Conservation (phyloP, 2,113 vertebrate genomes). For the Andinoacara biseriatus region DNA sequence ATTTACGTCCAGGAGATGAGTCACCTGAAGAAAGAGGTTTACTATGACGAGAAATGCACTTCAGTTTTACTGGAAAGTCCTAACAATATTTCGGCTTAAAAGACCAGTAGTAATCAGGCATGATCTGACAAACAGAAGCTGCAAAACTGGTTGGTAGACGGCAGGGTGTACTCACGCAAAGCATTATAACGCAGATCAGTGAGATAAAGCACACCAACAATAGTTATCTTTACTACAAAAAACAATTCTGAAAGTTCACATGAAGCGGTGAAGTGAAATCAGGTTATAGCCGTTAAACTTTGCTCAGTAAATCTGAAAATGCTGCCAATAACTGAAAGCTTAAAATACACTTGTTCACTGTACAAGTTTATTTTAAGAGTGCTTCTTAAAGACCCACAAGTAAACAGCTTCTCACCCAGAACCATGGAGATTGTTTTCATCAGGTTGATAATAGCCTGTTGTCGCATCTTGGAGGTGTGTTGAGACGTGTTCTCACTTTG, state of each 20-base stretch:
- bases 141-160: slow-evolving; percentile 42
- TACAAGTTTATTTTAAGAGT: background rate
- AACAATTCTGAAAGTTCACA: background rate
- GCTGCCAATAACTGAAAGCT: background rate
- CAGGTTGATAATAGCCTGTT: slow-evolving; percentile 86
- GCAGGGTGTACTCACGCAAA: background rate
- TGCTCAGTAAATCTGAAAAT: background rate
- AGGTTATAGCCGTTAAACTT: background rate
- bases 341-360: too few relatives aligned
- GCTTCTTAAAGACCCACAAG: background rate
- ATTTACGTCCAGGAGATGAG: background rate
- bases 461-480: slow-evolving; percentile 80
- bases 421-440: slow-evolving; percentile 95
- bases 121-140: background rate
- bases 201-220: background rate
- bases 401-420: slow-evolving; percentile 81
- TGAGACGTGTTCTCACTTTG: slow-evolving; percentile 78
- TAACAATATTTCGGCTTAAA: background rate
- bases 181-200: background rate
- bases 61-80: background rate
- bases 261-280: background rate
- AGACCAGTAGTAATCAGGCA: background rate
- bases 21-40: background rate
- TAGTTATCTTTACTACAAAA: background rate
- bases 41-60: background rate